phyloP scores from a whole-genome alignment of 2,113 vertebrate genomes.

The Chaetorhynchus papuensis region DNA sequence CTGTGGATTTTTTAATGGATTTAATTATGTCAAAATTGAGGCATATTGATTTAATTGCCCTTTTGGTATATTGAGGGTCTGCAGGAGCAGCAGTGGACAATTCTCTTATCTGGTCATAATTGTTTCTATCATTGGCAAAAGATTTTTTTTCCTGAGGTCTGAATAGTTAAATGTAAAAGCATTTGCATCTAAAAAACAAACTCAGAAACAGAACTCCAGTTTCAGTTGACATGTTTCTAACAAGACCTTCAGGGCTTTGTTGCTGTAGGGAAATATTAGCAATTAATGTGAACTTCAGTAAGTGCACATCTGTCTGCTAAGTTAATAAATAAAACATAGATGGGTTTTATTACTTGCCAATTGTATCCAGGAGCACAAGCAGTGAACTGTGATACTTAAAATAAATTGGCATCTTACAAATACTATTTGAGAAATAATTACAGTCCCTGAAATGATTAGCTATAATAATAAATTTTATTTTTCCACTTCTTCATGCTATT shows the following conservation, averaged over 20 bases:
- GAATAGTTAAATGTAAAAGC: background rate
- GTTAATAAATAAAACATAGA: constrained; percentile 29
- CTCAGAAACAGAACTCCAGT: background rate
- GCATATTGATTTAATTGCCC: background rate
- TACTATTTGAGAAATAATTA: constrained; percentile 23
- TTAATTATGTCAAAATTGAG: background rate
- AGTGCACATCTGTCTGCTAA: background rate
- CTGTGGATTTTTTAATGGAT: background rate
- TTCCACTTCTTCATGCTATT: background rate
- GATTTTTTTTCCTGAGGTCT: background rate
- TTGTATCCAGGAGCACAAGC: background rate
- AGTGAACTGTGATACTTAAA: constrained; percentile 11
- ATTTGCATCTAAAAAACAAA: background rate
- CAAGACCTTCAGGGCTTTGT: background rate
- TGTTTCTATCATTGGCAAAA: background rate
- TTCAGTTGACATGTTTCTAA: background rate
- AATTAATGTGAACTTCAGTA: constrained; percentile 12
- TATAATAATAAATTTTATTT: background rate
- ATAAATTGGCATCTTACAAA: constrained; percentile 11
- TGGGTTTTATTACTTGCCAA: background rate
- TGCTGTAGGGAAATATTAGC: background rate
- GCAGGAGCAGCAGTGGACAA: background rate
- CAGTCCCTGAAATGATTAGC: background rate
- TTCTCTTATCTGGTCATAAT: background rate
- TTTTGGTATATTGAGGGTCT: background rate